Conservation (phyloP, 2,113 vertebrate species). For the Porphyrio hochstetteri region DNA sequence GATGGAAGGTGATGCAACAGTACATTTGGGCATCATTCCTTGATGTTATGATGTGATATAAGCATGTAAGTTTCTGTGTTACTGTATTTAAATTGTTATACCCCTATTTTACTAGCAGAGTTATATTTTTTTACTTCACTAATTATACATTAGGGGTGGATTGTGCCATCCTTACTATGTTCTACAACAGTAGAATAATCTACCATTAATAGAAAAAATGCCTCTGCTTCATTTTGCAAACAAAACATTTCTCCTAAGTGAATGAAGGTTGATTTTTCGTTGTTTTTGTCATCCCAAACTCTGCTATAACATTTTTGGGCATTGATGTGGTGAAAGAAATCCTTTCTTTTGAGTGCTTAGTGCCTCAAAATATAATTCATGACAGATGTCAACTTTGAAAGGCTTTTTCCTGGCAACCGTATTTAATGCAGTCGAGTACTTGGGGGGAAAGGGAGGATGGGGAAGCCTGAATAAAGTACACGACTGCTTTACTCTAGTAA, state of each 20-base stretch:
- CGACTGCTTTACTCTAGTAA: not conserved
- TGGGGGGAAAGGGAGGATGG: rapidly evolving
- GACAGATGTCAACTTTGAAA: not conserved
- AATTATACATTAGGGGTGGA: not conserved
- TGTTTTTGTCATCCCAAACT: not conserved
- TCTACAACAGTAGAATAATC: not conserved
- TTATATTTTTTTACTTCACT: not conserved
- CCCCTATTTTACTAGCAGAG: not conserved
- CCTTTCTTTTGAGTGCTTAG: not conserved
- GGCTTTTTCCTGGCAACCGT: not conserved
- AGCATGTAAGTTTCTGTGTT: not conserved
- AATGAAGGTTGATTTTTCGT: not conserved
- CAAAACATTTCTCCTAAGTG: not conserved
- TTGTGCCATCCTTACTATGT: not conserved
- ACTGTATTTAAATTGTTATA: not conserved
- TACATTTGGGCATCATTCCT: not conserved
- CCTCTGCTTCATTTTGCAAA: not conserved
- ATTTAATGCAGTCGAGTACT: not conserved
- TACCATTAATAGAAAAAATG: not conserved
- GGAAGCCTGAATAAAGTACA: not conserved
- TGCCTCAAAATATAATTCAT: not conserved
- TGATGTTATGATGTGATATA: not conserved
- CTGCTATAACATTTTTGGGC: not conserved
- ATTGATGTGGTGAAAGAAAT: not conserved
- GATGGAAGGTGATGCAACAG: not conserved